phyloP scores from a whole-genome alignment of 2,888 invertebrate species.

The Gymnosoma rotundatum region DNA sequence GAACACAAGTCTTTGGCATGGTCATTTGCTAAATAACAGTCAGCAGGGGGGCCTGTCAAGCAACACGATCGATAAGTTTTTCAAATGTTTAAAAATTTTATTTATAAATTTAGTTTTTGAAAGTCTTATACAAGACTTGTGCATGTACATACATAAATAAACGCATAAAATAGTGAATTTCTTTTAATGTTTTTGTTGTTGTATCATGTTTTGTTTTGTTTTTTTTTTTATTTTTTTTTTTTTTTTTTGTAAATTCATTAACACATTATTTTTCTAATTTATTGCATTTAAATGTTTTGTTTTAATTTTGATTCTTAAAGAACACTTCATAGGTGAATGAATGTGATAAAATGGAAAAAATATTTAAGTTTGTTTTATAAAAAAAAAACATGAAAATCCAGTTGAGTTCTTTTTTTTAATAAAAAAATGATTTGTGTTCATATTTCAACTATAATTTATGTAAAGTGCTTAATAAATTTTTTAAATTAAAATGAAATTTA shows the following conservation, averaged over 20 bases:
- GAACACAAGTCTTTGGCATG: constrained; percentile 22
- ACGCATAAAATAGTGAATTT: constrained; percentile 2
- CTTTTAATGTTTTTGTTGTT: not conserved
- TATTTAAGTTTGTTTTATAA: constrained; percentile 1
- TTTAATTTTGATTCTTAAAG: constrained; percentile 5
- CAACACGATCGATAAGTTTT: constrained; percentile 38
- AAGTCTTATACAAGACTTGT: constrained; percentile 11
- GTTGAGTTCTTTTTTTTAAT: constrained; percentile 28
- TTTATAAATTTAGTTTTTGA: constrained; percentile 13
- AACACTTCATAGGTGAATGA: constrained; percentile 1
- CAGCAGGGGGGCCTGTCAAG: constrained; percentile 46
- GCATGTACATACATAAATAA: not conserved
- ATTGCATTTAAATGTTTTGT: constrained; percentile 30
- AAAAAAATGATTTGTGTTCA: constrained; percentile 17
- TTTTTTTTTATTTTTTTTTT: not conserved
- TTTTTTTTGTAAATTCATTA: constrained; percentile 38
- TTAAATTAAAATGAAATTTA: not conserved
- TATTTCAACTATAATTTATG: constrained; percentile 7
- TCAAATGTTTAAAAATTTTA: not conserved
- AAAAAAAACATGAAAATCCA: constrained; percentile 60
- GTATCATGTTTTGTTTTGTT: not conserved
- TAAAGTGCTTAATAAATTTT: not conserved
- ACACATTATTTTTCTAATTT: constrained; percentile 19
- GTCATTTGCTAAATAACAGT: constrained; percentile 20
- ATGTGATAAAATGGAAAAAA: not conserved